phyloP scores from a whole-genome alignment of 2,113 vertebrate genomes.

The Lota lota region DNA sequence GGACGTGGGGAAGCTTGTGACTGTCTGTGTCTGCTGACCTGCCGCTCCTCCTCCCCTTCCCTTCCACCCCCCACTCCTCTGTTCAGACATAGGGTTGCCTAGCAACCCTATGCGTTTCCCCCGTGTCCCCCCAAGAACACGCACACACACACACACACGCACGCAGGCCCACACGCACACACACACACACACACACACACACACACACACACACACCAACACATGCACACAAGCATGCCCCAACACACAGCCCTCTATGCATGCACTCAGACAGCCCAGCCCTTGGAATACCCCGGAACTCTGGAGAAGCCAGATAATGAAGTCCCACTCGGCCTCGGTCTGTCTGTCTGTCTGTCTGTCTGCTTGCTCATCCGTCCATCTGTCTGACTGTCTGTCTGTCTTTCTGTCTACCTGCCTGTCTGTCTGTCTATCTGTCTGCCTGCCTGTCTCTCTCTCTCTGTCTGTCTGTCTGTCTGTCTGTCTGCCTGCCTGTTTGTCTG shows the following conservation, averaged over 20 bases:
- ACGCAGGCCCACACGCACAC: slow-evolving; percentile 12
- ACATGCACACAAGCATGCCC: slow-evolving; percentile 16
- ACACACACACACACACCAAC: slow-evolving; percentile 1
- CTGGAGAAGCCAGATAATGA: slow-evolving; percentile 43
- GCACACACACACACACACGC: slow-evolving; percentile 18
- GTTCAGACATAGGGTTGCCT: slow-evolving; percentile 58
- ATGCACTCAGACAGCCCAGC: neutral
- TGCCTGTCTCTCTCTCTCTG: no score
- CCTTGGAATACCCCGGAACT: slow-evolving; percentile 41
- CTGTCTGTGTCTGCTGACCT: slow-evolving; percentile 60
- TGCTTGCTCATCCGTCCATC: no score
- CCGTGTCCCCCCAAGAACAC: slow-evolving; percentile 26
- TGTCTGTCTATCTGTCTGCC: no score
- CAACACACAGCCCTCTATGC: neutral
- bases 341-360: slow-evolving; percentile 4
- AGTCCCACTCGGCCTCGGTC: slow-evolving; percentile 33
- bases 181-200: neutral
- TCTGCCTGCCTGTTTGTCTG: no score
- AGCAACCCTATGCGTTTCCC: slow-evolving; percentile 54
- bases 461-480: no score
- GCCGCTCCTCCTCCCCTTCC: slow-evolving; percentile 43
- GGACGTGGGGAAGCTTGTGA: slow-evolving; percentile 37
- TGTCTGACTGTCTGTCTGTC: slow-evolving; percentile 12
- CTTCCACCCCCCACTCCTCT: slow-evolving; percentile 59
- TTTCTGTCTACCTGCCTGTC: neutral